Conservation (phyloP, 2,797 vertebrate genomes). For the Myotis vivesi region DNA sequence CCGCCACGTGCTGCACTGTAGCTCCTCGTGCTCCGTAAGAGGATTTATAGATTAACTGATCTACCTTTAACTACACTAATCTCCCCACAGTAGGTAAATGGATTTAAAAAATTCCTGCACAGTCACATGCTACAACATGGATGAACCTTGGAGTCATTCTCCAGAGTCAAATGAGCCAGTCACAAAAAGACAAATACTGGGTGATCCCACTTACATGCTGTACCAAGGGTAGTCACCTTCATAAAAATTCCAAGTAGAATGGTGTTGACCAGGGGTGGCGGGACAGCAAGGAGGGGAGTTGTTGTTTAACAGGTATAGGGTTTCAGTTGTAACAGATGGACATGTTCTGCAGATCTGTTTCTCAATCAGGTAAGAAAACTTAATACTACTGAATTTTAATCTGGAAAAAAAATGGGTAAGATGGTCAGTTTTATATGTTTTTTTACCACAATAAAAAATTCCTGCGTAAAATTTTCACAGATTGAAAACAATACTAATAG, state of each 20-base stretch:
- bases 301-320: rapidly evolving
- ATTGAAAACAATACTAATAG: not conserved
- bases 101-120: not conserved
- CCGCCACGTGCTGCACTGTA: rapidly evolving
- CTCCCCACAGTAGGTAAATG: not conserved
- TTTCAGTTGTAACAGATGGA: not conserved
- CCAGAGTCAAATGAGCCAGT: not conserved
- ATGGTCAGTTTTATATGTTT: no score
- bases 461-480: not conserved
- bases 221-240: not conserved
- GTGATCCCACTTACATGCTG: not conserved
- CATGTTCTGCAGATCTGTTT: not conserved
- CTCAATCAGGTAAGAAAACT: no score
- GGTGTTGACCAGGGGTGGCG: not conserved
- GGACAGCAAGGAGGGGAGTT: rapidly evolving
- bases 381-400: not conserved
- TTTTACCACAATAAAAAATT: not conserved
- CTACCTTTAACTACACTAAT: not conserved
- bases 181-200: not conserved
- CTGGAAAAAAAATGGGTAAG: not conserved
- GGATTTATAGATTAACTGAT: not conserved
- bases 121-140: not conserved
- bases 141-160: not conserved
- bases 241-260: not conserved
- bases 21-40: not conserved